Conservation (phyloP, 2,888 invertebrate species). For the Dioctria linearis region DNA sequence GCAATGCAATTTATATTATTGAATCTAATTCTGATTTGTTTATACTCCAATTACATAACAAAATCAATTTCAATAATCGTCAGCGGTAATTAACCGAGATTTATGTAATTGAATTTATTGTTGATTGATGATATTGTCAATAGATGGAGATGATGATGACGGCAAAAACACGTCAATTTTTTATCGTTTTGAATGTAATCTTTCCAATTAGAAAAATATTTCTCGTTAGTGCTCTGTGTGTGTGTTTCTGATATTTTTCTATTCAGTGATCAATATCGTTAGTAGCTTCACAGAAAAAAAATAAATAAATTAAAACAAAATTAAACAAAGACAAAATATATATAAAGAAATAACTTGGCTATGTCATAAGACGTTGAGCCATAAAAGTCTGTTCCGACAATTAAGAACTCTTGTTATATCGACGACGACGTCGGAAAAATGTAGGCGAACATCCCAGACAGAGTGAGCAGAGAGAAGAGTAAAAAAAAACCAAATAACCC, state of each 20-base stretch:
- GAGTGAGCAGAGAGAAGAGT: neutral
- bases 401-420: conserved; percentile 47
- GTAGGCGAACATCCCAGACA: conserved; percentile 26
- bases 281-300: neutral
- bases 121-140: conserved; percentile 9
- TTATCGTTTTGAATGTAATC: conserved; percentile 18
- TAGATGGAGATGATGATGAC: neutral
- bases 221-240: neutral
- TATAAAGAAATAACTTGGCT: conserved; percentile 26
- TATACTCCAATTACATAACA: conserved; percentile 34
- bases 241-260: too few species aligned
- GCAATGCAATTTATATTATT: neutral
- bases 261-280: neutral
- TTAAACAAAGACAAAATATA: neutral
- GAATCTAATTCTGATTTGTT: conserved; percentile 34
- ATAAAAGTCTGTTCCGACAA: conserved; percentile 37
- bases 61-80: neutral
- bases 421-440: neutral
- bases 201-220: conserved; percentile 21
- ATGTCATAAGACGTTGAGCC: conserved; percentile 11
- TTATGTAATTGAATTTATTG: conserved; percentile 30
- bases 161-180: conserved; percentile 12
- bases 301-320: neutral
- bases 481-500: neutral
- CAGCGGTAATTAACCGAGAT: neutral